These are phyloP conservation scores for Cariama cristata DNA, from an alignment of 2,113 vertebrate species.

Conservation along the genomic window DNA sequence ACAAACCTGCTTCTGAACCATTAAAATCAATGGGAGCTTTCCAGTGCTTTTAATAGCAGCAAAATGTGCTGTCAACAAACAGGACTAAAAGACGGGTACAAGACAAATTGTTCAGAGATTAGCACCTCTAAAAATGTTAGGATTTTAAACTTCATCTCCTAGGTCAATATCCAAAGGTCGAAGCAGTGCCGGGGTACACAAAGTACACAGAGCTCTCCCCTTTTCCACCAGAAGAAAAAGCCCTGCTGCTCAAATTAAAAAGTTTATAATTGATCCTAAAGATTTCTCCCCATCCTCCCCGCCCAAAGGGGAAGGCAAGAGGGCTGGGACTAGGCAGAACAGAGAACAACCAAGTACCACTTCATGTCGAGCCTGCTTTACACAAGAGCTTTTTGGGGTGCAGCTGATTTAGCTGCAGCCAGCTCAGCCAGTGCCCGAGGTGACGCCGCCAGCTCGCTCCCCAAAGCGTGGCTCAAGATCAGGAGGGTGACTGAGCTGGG, in stretches of 20 bases:
- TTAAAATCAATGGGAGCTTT: not conserved
- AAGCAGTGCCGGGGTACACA: not conserved
- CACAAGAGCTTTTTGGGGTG: not conserved
- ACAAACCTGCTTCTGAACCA: not conserved
- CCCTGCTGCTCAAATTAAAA: not conserved
- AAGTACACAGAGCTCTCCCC: not conserved
- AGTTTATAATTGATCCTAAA: not conserved
- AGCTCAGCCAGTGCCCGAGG: not conserved
- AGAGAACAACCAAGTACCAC: not conserved
- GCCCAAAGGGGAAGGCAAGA: not conserved
- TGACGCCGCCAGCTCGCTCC: accelerated
- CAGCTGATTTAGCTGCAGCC: not conserved
- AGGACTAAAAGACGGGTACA: not conserved
- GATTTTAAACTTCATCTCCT: not conserved
- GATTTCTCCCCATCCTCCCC: not conserved
- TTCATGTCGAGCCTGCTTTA: not conserved
- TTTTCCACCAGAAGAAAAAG: not conserved
- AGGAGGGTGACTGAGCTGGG: not conserved
- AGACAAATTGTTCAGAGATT: not conserved
- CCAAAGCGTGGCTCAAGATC: not conserved
- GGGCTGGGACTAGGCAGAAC: not conserved
- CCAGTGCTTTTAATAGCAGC: not conserved
- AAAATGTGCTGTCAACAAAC: not conserved
- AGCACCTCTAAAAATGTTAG: constrained; percentile 26
- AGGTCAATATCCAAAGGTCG: accelerated